These are phyloP conservation scores for human DNA, from an alignment of 2,113 vertebrate genomes.

Conservation along the genomic window DNA sequence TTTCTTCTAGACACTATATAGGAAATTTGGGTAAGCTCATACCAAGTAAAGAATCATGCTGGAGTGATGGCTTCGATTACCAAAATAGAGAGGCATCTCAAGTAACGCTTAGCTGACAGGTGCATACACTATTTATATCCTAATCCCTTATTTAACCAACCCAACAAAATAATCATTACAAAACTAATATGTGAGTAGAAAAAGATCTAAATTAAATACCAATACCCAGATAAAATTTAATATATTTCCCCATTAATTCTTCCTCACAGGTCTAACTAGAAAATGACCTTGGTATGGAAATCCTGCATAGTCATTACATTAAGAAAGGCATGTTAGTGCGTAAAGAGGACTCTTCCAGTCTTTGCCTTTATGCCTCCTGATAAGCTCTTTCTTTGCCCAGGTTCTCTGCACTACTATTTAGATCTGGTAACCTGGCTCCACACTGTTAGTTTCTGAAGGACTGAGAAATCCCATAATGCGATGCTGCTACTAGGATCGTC, in stretches of 20 bases:
- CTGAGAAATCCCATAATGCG: not conserved
- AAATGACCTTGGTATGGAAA: not conserved
- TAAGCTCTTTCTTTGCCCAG: not conserved
- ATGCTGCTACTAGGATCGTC: not conserved
- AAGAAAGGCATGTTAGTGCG: not conserved
- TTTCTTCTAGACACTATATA: not conserved
- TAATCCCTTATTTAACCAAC: constrained; percentile 2
- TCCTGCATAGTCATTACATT: not conserved
- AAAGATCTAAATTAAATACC: constrained; percentile 3
- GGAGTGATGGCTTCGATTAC: not conserved
- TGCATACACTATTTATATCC: not conserved
- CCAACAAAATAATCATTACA: not conserved
- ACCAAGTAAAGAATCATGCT: not conserved
- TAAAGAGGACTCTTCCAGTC: not conserved
- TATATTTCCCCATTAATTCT: not conserved
- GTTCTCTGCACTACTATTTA: not conserved
- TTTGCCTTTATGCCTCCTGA: not conserved
- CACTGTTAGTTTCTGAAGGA: not conserved
- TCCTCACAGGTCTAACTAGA: not conserved
- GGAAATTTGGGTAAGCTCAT: not conserved
- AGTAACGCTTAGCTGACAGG: not conserved
- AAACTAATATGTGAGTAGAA: not conserved
- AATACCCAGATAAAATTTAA: not conserved
- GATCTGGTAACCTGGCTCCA: not conserved
- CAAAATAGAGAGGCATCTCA: not conserved